Conservation (phyloP, 1,140 invertebrate species). For the Dendrolimus punctatus region DNA sequence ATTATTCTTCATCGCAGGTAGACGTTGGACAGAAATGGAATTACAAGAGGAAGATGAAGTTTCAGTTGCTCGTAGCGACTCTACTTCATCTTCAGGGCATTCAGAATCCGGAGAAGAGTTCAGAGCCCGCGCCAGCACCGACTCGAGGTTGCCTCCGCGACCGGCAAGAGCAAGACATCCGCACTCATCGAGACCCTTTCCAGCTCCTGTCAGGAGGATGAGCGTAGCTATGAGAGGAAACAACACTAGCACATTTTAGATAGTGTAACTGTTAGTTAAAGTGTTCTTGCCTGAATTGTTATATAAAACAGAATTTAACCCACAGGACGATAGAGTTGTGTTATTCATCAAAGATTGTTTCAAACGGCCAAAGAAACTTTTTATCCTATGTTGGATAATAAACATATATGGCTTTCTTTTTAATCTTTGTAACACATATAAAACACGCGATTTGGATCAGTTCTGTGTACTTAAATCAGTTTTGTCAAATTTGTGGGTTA, state of each 20-base stretch:
- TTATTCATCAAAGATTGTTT: no score
- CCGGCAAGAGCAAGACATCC: slow-evolving; percentile 44
- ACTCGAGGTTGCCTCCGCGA: slow-evolving; percentile 51
- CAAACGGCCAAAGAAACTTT: no score
- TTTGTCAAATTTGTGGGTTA: no score
- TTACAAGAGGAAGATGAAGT: slow-evolving; percentile 39
- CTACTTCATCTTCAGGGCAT: slow-evolving; percentile 41
- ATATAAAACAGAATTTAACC: no score
- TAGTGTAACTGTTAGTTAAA: no score
- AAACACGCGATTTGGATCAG: no score
- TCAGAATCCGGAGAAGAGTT: slow-evolving; percentile 40
- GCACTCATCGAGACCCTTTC: slow-evolving; percentile 16
- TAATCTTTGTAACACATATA: no score
- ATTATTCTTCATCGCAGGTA: slow-evolving; percentile 24
- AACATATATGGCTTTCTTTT: no score
- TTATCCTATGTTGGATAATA: no score
- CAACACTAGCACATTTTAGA: slow-evolving; percentile 43
- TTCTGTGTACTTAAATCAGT: no score
- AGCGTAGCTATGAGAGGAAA: slow-evolving; percentile 60
- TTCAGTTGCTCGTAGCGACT: slow-evolving; percentile 40
- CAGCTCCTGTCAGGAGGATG: slow-evolving; percentile 40
- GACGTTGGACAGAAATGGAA: slow-evolving; percentile 50
- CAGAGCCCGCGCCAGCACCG: slow-evolving; percentile 53
- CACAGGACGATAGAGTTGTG: no score
- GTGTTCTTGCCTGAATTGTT: no score